Conservation (phyloP, 2,113 vertebrate genomes). For the Rhegmatorhina hoffmannsi region DNA sequence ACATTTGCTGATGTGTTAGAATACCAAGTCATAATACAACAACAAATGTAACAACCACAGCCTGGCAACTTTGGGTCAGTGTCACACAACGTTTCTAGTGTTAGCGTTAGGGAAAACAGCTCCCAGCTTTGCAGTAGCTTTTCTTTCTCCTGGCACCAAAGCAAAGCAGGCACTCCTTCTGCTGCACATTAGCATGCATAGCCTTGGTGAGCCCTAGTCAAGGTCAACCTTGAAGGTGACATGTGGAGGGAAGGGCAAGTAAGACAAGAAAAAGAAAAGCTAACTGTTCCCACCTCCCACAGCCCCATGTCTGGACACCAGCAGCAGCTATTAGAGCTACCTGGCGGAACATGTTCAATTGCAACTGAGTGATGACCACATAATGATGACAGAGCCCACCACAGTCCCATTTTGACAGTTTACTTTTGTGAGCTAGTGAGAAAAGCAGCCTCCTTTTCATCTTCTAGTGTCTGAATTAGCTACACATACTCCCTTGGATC, state of each 20-base stretch:
- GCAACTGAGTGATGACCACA: not conserved
- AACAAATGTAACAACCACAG: not conserved
- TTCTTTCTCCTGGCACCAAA: not conserved
- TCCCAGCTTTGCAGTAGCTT: not conserved
- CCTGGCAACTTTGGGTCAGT: not conserved
- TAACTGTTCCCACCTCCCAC: not conserved
- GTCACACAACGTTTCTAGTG: not conserved
- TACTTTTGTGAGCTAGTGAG: not conserved
- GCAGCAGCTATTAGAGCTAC: not conserved
- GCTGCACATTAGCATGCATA: fast-evolving
- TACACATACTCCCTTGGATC: not conserved
- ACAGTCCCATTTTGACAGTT: not conserved
- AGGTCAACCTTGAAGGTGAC: not conserved
- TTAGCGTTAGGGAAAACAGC: not conserved
- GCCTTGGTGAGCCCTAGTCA: not conserved
- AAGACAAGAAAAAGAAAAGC: fast-evolving
- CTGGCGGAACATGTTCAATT: not conserved
- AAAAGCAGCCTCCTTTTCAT: not conserved
- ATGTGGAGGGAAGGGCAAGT: fast-evolving
- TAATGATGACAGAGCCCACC: not conserved
- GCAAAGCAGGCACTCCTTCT: not conserved
- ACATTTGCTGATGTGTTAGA: not conserved
- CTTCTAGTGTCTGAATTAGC: not conserved
- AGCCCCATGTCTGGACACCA: not conserved
- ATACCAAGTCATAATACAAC: not conserved